Conservation (phyloP, 2,113 vertebrate species). For the Oryzias curvinotus region DNA sequence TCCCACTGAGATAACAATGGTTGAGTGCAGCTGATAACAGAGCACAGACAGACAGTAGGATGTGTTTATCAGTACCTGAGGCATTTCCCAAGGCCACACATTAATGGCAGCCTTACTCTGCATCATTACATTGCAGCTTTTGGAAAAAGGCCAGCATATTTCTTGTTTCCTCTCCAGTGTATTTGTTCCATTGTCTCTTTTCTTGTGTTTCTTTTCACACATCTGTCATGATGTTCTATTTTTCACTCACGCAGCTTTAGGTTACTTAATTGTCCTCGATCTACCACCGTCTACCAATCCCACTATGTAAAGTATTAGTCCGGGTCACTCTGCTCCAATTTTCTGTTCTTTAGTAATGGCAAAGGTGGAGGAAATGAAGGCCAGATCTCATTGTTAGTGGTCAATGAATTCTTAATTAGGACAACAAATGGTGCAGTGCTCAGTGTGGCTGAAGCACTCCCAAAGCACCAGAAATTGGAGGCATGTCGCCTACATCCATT, state of each 20-base stretch:
- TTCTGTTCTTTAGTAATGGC: conserved; percentile 41
- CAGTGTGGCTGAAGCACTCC: conserved; percentile 53
- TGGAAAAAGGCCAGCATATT: conserved; percentile 39
- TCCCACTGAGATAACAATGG: conserved; percentile 48
- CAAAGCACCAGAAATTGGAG: conserved; percentile 53
- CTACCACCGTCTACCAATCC: conserved; percentile 29
- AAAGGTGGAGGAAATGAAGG: conserved; percentile 68
- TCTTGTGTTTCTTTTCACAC: background rate
- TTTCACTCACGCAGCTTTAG: too few species aligned
- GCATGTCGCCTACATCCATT: conserved; percentile 41
- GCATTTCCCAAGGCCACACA: conserved; percentile 48
- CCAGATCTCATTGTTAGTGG: conserved; percentile 74
- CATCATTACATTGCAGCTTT: conserved; percentile 34
- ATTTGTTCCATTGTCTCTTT: background rate
- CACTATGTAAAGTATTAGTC: conserved; percentile 39
- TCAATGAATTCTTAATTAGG: conserved; percentile 80
- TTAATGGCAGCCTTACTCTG: conserved; percentile 46
- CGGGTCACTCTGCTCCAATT: conserved; percentile 58
- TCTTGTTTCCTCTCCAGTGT: conserved; percentile 5
- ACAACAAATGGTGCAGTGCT: conserved; percentile 75
- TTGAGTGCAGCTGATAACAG: conserved; percentile 44
- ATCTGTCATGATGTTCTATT: background rate
- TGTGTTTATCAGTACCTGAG: conserved; percentile 55
- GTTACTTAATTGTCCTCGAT: too few species aligned
- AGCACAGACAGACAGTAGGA: conserved; percentile 44